Base-by-base conservation (phyloP, 2,888 invertebrate genomes). In the Hypolimnas misippus region DNA sequence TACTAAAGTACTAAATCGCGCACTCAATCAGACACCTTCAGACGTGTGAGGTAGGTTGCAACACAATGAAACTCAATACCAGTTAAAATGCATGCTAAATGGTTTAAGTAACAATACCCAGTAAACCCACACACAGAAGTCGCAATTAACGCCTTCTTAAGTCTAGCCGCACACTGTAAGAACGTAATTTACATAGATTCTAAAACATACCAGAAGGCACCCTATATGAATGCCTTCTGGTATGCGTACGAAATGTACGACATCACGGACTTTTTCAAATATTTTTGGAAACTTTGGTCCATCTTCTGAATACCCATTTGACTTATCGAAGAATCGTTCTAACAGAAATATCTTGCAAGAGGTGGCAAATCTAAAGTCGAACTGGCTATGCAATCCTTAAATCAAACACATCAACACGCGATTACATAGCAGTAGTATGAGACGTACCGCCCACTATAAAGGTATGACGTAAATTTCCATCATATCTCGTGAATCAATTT, bases 61-160 rank as follows among this genome's bases (percentile, higher is more conserved):
- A 67, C 73, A 69, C 69, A 69, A 69, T 68, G 74, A 69, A 67
- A 74, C 67, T 65, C 68, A 70, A 67, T 72, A 72, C 70, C 70
- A 69, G 65, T 44, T 67, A 70, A 66, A 62, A 64, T 63, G 40
- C 58, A 61, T 64, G 64, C 72, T 70, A 70, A 66, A 67, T 62
- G 66, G 62, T 67, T 67, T 62, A 65, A 65, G 65, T 68, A 69
- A 73, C 68, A 55, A 68, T 68, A 64, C 59, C 44, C 53, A 50
- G 60, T 61, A 63, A 75, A 78, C 76, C 76, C 78, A 78, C 76
- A 79, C 62, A 67, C 63, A 70, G 70, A 69, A 66, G 54, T 57
- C 63, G 63, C 73, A 79, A 84, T 85, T 83, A 84, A 76, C 82
- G 79, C 79, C 74, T 77, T 75, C 73, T 73, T 74, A 71, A 49